Conservation (phyloP, 2,113 vertebrate genomes). For the Illadopsis cleaveri region DNA sequence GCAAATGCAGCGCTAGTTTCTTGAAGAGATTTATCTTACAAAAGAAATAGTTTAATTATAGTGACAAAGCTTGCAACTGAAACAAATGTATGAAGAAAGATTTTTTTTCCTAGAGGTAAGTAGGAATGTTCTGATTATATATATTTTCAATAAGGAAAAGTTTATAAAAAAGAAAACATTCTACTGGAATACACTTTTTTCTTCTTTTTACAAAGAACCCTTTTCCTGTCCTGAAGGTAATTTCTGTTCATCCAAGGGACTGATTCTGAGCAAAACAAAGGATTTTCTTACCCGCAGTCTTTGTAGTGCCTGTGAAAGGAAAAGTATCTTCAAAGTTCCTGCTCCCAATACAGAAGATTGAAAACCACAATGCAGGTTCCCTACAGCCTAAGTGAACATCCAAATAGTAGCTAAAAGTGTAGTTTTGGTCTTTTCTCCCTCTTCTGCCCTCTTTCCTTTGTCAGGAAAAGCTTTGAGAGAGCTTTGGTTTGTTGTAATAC, state of each 20-base stretch:
- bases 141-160: neutral
- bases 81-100: neutral
- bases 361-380: neutral
- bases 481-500: neutral
- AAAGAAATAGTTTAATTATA: slow-evolving; percentile 59
- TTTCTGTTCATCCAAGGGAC: neutral
- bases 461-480: neutral
- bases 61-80: slow-evolving; percentile 1
- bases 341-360: neutral
- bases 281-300: neutral
- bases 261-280: neutral
- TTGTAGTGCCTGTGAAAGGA: neutral
- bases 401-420: neutral
- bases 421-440: neutral
- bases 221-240: neutral
- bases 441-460: neutral
- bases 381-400: neutral
- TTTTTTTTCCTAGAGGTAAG: neutral
- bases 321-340: neutral
- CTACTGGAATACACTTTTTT: neutral
- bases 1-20: slow-evolving; percentile 34
- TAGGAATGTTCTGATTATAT: neutral
- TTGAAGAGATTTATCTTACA: slow-evolving; percentile 46
- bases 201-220: neutral
- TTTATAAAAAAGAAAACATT: neutral